Evolutionary conservation across 1,140 invertebrate genomes (phyloP).

Genomic region (Pseudomyrmex sp.): DNA sequence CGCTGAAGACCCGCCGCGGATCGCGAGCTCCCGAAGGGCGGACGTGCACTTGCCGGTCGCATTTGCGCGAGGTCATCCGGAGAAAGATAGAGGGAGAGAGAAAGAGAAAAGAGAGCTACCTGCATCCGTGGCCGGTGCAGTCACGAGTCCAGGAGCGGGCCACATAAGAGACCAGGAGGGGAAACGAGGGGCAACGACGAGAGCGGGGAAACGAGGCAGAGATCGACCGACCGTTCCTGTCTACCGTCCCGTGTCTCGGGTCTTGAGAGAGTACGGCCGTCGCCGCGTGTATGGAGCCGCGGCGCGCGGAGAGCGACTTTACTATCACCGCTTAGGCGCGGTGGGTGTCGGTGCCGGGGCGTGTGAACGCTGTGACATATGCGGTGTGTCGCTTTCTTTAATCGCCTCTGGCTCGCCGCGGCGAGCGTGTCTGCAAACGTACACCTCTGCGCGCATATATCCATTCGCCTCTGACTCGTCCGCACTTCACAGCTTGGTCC

Average conservation of each 20-base stretch:
- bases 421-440: slow-evolving; percentile 55
- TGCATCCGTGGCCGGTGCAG: slow-evolving; percentile 62
- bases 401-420: slow-evolving; percentile 73
- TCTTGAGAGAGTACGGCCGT: slow-evolving; percentile 52
- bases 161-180: not conserved
- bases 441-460: slow-evolving; percentile 19
- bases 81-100: not conserved
- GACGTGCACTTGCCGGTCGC: slow-evolving; percentile 66
- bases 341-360: slow-evolving; percentile 80
- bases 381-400: slow-evolving; percentile 84
- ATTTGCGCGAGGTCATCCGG: slow-evolving; percentile 65
- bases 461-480: slow-evolving; percentile 69
- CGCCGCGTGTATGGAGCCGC: slow-evolving; percentile 14
- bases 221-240: slow-evolving; percentile 56
- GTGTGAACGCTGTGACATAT: slow-evolving; percentile 86
- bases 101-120: slow-evolving; percentile 68
- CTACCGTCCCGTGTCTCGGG: slow-evolving; percentile 35
- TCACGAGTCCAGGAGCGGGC: slow-evolving; percentile 65
- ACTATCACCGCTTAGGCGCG: slow-evolving; percentile 76
- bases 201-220: slow-evolving; percentile 61
- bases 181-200: slow-evolving; percentile 9
- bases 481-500: slow-evolving; percentile 17
- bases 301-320: slow-evolving; percentile 46
- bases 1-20: slow-evolving; percentile 3
- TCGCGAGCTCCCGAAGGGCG: slow-evolving; percentile 48